A percentile compares a stretch with the other conserved stretches of the same genome.
phyloP scores from a whole-genome alignment of 2,888 invertebrate genomes.

The Cryptus viduatorius region DNA sequence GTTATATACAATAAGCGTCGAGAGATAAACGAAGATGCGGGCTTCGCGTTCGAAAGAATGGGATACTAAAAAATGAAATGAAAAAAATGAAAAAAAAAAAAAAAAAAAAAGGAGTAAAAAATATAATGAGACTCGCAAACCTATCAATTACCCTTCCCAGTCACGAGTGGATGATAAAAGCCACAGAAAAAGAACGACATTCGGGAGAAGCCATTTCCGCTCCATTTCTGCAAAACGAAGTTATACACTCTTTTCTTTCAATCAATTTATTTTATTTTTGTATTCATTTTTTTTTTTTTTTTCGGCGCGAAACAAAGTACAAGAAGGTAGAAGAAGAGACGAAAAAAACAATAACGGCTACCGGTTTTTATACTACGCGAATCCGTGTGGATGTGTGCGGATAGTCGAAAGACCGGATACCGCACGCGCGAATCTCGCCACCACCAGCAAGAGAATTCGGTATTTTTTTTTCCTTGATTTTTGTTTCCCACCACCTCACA shows the following conservation, averaged over 20 bases:
- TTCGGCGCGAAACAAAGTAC: constrained; percentile 8
- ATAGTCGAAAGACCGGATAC: constrained; percentile 22
- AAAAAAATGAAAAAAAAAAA: constrained; percentile 33
- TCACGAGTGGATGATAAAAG: constrained; percentile 40
- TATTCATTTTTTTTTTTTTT: constrained; percentile 7
- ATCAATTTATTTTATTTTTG: constrained; percentile 40
- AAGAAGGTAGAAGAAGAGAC: constrained; percentile 15
- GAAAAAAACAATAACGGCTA: constrained; percentile 23
- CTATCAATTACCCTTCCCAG: constrained; percentile 52
- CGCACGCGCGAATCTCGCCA: not conserved
- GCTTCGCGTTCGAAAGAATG: not conserved
- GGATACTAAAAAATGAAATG: constrained; percentile 16
- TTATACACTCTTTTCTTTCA: constrained; percentile 27
- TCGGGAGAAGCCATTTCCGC: constrained; percentile 29
- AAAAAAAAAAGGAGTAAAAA: not conserved
- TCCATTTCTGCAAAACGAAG: constrained; percentile 28
- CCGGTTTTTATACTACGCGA: constrained; percentile 16
- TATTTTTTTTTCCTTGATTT: constrained; percentile 23
- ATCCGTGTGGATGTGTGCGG: constrained; percentile 10
- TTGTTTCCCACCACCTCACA: constrained; percentile 21
- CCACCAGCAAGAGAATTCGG: constrained; percentile 14
- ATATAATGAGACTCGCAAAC: constrained; percentile 22
- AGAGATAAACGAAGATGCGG: constrained; percentile 46
- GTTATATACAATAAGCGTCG: not conserved
- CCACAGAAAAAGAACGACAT: constrained; percentile 48